Percentiles rank a stretch among this genome's conserved stretches.
Evolutionary conservation across 2,113 vertebrate species (phyloP).

Genomic region (Helogale parvula): DNA sequence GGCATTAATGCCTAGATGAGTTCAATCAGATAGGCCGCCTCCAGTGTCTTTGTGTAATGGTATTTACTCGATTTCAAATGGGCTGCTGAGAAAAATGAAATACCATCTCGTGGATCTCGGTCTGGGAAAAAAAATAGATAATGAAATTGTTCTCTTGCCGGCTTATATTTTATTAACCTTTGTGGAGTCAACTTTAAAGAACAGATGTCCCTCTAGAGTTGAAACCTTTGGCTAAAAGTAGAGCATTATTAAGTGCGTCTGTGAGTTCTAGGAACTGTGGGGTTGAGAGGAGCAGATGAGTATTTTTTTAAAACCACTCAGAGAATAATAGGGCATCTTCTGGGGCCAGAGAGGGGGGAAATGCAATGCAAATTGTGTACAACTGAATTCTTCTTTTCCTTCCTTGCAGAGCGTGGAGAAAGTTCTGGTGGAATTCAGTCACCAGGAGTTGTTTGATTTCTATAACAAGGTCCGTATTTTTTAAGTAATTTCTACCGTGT

Average conservation of each 20-base stretch:
- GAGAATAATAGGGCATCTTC: background rate
- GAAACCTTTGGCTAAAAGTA: conserved; percentile 48
- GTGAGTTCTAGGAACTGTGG: background rate
- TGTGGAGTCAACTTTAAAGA: conserved; percentile 51
- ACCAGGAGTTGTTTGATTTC: conserved; percentile 96
- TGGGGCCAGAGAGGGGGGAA: background rate
- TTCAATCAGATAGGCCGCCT: conserved; percentile 73
- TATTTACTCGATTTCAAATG: conserved; percentile 76
- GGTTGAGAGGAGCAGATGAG: conserved; percentile 21
- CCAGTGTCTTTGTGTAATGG: conserved; percentile 68
- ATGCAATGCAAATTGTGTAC: background rate
- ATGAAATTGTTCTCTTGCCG: conserved; percentile 76
- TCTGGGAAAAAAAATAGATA: conserved; percentile 73
- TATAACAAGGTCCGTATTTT: conserved; percentile 94
- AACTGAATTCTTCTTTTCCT: conserved; percentile 57
- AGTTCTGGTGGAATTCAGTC: conserved; percentile 94
- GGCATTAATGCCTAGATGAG: conserved; percentile 66
- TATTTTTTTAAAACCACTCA: conserved; percentile 17
- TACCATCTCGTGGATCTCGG: conserved; percentile 68
- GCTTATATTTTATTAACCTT: conserved; percentile 70
- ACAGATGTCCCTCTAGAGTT: conserved; percentile 26
- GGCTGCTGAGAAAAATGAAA: conserved; percentile 80
- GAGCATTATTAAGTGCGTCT: background rate
- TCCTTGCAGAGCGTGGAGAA: conserved; percentile 90
- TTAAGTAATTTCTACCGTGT: conserved; percentile 67